These are phyloP conservation scores for Scrobipalpa atriplicella DNA, from an alignment of 2,888 invertebrate genomes.

Conservation along the genomic window DNA sequence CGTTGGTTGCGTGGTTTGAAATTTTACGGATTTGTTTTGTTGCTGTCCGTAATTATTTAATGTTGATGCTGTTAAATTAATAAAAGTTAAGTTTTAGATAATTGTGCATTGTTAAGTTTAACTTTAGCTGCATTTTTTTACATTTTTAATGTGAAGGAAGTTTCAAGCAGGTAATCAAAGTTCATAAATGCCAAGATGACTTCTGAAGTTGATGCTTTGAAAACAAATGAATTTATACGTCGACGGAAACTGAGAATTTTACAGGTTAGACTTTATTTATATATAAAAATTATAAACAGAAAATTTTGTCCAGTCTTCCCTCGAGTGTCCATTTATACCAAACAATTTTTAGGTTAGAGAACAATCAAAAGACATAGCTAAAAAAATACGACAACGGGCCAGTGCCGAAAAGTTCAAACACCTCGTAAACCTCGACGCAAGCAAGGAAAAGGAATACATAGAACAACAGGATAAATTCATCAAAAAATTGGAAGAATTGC, in stretches of 20 bases:
- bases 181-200: constrained; percentile 61
- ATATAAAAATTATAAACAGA: constrained; percentile 25
- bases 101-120: background rate
- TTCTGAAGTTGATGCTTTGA: constrained; percentile 63
- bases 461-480: constrained; percentile 68
- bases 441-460: constrained; percentile 67
- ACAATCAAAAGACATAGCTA: constrained; percentile 79
- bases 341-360: constrained; percentile 72
- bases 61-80: background rate
- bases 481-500: constrained; percentile 63
- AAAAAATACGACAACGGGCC: constrained; percentile 72
- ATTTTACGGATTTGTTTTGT: background rate
- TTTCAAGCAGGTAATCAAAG: background rate
- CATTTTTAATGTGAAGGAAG: constrained; percentile 12
- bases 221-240: constrained; percentile 78
- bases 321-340: constrained; percentile 34
- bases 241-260: constrained; percentile 75
- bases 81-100: background rate
- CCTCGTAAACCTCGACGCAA: constrained; percentile 57
- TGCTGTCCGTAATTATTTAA: background rate
- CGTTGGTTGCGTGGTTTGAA: constrained; percentile 21
- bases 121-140: background rate
- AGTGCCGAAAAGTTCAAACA: constrained; percentile 67
- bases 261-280: constrained; percentile 61
- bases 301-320: constrained; percentile 36